Conservation (phyloP, 1,140 invertebrate species). For the Drosophila lacertosa region DNA sequence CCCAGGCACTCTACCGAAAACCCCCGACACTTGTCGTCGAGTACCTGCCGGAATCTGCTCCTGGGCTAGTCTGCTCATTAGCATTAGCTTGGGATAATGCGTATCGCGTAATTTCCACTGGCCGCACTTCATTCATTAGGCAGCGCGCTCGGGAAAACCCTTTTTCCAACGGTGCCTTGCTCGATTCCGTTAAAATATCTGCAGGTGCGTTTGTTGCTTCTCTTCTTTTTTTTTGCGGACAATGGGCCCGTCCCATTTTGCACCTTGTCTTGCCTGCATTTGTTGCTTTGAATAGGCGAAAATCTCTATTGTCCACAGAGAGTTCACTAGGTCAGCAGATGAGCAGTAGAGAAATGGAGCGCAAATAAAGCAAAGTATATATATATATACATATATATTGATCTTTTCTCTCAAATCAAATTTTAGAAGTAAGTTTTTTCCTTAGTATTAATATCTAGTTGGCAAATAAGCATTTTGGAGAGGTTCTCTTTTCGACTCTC, state of each 20-base stretch:
- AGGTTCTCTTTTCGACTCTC: neutral
- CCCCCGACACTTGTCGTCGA: slow-evolving; percentile 54
- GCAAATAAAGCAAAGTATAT: slow-evolving; percentile 5
- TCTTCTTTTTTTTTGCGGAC: slow-evolving; percentile 54
- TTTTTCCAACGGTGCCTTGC: slow-evolving; percentile 26
- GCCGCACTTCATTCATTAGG: slow-evolving; percentile 57
- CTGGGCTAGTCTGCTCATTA: slow-evolving; percentile 67
- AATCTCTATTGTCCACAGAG: slow-evolving; percentile 36
- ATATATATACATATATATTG: too few relatives aligned
- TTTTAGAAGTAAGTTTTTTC: too few relatives aligned
- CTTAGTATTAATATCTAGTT: too few relatives aligned
- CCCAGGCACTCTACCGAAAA: slow-evolving; percentile 13
- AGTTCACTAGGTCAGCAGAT: slow-evolving; percentile 42
- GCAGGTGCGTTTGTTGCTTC: slow-evolving; percentile 56
- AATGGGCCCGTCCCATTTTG: slow-evolving; percentile 76
- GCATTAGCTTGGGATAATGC: slow-evolving; percentile 55
- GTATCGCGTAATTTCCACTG: slow-evolving; percentile 32
- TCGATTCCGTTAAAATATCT: slow-evolving; percentile 43
- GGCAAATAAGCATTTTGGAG: too few relatives aligned
- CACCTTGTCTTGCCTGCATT: slow-evolving; percentile 67
- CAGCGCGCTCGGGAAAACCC: slow-evolving; percentile 57
- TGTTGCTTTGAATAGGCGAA: slow-evolving; percentile 38
- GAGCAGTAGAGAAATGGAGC: slow-evolving; percentile 29
- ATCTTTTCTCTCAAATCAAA: too few relatives aligned
- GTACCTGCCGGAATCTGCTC: slow-evolving; percentile 57